Evolutionary conservation across 2,888 invertebrate genomes (phyloP).

Genomic region (Mimachlamys varia): DNA sequence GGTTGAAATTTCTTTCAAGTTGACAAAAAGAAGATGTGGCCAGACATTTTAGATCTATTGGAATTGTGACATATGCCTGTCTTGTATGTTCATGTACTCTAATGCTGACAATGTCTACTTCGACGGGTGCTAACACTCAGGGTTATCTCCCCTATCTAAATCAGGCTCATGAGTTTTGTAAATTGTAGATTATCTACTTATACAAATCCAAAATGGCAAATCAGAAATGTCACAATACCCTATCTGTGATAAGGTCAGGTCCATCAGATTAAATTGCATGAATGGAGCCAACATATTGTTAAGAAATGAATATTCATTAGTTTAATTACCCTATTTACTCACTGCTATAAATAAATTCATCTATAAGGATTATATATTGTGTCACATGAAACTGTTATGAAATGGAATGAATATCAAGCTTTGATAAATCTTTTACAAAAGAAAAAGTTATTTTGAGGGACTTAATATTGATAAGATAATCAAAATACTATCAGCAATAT

Average conservation of each 20-base stretch:
- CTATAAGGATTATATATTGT: neutral
- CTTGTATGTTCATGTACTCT: neutral
- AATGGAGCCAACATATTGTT: neutral
- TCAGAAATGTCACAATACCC: neutral
- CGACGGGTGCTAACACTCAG: neutral
- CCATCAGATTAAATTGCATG: neutral
- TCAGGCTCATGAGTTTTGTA: neutral
- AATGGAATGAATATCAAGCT: no score
- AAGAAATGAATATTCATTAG: neutral
- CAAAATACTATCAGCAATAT: no score
- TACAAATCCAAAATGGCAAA: conserved; percentile 1
- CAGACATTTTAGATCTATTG: neutral
- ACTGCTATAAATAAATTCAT: neutral
- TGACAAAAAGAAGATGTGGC: neutral
- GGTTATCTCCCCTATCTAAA: conserved; percentile 23
- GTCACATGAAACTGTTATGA: no score
- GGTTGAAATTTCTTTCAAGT: neutral
- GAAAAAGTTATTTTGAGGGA: no score
- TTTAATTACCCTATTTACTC: neutral
- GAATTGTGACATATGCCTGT: neutral
- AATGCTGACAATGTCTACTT: neutral
- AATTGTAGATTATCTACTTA: neutral
- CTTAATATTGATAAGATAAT: no score
- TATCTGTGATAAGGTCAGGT: neutral
- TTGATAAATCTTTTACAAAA: no score